Conservation (phyloP, 2,113 vertebrate species). For the Opisthocomus hoazin region DNA sequence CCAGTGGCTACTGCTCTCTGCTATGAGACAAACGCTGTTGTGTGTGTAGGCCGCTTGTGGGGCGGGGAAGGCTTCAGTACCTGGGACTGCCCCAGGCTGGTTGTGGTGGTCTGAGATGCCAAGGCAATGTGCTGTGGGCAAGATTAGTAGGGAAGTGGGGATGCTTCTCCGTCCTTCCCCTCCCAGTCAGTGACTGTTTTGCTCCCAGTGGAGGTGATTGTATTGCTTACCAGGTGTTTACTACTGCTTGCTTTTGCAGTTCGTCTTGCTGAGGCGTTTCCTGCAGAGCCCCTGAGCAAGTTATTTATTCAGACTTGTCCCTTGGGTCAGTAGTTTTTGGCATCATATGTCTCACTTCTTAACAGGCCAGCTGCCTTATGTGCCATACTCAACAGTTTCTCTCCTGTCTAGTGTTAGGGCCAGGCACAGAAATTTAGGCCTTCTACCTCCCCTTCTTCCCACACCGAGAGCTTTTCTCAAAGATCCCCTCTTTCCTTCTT, state of each 20-base stretch:
- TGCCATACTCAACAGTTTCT: background rate
- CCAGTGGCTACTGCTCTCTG: background rate
- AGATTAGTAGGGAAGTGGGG: background rate
- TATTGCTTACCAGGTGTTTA: background rate
- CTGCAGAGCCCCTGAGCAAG: background rate
- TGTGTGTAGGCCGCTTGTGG: background rate
- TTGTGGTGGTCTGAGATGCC: background rate
- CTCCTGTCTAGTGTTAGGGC: background rate
- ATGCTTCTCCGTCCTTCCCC: background rate
- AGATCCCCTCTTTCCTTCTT: background rate
- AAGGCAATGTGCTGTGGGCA: background rate
- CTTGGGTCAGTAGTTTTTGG: background rate
- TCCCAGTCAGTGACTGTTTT: background rate
- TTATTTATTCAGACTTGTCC: background rate
- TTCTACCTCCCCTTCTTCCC: background rate
- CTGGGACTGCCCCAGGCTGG: background rate
- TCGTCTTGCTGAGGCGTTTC: background rate
- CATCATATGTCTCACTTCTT: background rate
- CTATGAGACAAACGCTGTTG: background rate
- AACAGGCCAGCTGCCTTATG: background rate
- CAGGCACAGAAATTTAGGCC: background rate
- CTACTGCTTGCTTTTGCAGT: background rate
- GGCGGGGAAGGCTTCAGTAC: background rate
- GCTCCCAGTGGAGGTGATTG: background rate
- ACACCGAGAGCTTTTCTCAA: fast-evolving